Evolutionary conservation across 2,888 invertebrate genomes (phyloP).

Genomic region (Parthenolecanium corni): DNA sequence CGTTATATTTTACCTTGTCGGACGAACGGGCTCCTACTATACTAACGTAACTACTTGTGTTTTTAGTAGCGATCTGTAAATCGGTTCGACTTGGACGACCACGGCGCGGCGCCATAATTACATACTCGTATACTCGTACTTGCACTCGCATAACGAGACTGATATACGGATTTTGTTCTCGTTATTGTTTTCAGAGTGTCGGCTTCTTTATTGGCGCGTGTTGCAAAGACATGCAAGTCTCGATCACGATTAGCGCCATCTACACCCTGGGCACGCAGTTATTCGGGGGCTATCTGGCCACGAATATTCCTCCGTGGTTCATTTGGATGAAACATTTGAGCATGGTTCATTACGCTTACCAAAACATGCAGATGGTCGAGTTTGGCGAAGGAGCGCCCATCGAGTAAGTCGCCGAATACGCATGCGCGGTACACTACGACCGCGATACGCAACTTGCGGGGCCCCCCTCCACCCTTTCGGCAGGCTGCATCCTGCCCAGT

Average conservation of each 20-base stretch:
- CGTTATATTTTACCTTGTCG: too few species aligned
- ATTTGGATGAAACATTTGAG: slow-evolving; percentile 64
- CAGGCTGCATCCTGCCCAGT: too few species aligned
- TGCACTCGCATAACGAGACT: too few species aligned
- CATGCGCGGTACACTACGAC: too few species aligned
- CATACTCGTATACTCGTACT: too few species aligned
- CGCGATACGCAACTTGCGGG: not conserved
- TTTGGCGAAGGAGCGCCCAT: slow-evolving; percentile 58
- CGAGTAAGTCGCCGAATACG: slow-evolving; percentile 45
- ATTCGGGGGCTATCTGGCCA: slow-evolving; percentile 62
- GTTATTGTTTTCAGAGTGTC: slow-evolving; percentile 48
- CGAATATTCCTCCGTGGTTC: slow-evolving; percentile 58
- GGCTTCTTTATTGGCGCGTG: slow-evolving; percentile 68
- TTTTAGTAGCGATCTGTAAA: too few species aligned
- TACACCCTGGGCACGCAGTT: slow-evolving; percentile 65
- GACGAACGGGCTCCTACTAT: too few species aligned
- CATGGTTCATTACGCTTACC: slow-evolving; percentile 68
- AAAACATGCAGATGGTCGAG: slow-evolving; percentile 68
- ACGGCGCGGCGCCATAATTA: too few species aligned
- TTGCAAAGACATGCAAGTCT: slow-evolving; percentile 63
- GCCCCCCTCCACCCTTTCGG: not conserved
- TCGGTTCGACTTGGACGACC: too few species aligned
- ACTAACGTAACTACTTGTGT: too few species aligned
- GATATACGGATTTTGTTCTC: too few species aligned
- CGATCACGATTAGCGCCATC: slow-evolving; percentile 63